Evolutionary conservation across 2,888 invertebrate species (phyloP), one percentile per base, ranked within the genome.

Genomic region (Linnaemya vulpina): DNA sequence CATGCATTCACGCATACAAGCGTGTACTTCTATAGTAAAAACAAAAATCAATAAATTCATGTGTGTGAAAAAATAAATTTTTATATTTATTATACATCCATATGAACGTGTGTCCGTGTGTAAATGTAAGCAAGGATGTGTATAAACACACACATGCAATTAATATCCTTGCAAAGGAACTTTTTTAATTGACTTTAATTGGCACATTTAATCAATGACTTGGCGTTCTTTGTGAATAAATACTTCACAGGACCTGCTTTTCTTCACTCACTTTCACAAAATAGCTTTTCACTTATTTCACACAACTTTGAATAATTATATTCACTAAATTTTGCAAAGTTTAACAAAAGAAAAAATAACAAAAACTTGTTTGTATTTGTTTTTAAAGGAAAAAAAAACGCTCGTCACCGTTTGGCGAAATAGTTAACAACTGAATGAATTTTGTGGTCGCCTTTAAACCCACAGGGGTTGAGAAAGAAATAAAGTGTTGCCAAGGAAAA

Each of bases 11-110:
- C 35, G 13, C 20, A 22, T 40, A 43, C n/a, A 49, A 30, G 3
- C 30, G 22, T 10, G 43, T 40, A n/a, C 9, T 10, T 22, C 13
- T 60, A 74, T 43, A 74, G 43, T 62, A 22, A 46, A 55, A 62
- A 53, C 20, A 76, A 65, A 76, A 82, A 82, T 82, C 82, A 82
- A 82, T 82, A 82, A 71, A 38, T 71, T 76, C 65, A 76, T 20
- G 63, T 71, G 63, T 63, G 63, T 71, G 65, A 38, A 76, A 30
- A 55, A 53, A 46, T 22, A 40, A 49, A 51, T 20, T 10, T n/a
- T n/a, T n/a, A n/a, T n/a, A n/a, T n/a, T n/a, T n/a, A n/a, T n/a
- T n/a, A n/a, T n/a, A n/a, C n/a, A n/a, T n/a, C 17, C 58, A 76
- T 20, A 55, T 71, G 55, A 49, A 70, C 63, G 63, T 22, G 11